Evolutionary conservation across 2,113 vertebrate species (phyloP), one percentile per base, ranked within the genome.

Genomic region (Oceanodroma tethys): DNA sequence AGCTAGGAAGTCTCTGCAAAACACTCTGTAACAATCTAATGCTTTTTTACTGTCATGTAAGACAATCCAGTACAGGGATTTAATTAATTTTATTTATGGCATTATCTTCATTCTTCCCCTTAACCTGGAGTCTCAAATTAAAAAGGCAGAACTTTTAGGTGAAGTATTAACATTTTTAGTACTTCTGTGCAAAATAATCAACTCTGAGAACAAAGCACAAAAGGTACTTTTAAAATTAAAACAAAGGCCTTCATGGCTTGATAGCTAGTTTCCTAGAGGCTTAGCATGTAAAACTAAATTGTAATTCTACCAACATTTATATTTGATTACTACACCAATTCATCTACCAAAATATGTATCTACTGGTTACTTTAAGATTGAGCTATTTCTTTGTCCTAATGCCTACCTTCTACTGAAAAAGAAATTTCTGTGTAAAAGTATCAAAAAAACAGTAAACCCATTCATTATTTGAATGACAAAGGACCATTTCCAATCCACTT

Each of bases 251-350:
- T 68, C 38, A 18, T 9, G 27, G 8, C 40, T 81, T 50, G 22
- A 40, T 7, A 80, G 38, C 6, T 59, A 11, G 16, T 32, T 94
- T 81, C 63, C 68, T 38, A 56, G 36, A 52, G 15, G 26, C 23
- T 67, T 16, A 32, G n/a, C 25, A 75, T 0, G 0, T 59, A 47
- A 55, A 88, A 93, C 29, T 50, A 2, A 58, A 45, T 2, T 30
- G 20, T 34, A 85, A 62, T 62, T 85, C 27, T 48, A 70, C 29
- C 26, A 75, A 47, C 7, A 38, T 38, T 48, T 48, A 7, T 70
- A 48, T 36, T 58, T 81, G 16, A 83, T 70, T 73, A 80, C 17
- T 16, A 36, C 32, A 80, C 2, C 7, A 68, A 52, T 23, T 85
- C 7, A 43, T 13, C 27, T 62, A 86, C 45, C 38, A 65, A 72